A percentile compares a stretch with the other conserved stretches of the same genome.
Conservation (phyloP, 1,140 invertebrate genomes). For the Achroia grisella region DNA sequence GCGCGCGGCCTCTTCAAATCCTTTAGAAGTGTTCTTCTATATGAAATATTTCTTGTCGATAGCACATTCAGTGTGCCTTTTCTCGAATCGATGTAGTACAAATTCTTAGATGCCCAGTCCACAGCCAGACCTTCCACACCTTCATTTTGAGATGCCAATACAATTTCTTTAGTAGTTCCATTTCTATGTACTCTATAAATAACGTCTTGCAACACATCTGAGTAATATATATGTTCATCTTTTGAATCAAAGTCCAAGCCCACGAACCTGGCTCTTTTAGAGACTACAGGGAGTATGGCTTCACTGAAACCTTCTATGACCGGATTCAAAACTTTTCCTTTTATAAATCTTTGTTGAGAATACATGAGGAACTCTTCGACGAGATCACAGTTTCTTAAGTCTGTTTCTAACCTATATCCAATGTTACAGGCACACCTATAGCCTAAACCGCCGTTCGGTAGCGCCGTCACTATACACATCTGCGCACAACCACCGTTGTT, state of each 20-base stretch:
- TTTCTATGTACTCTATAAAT: slow-evolving; percentile 94
- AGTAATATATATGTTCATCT: slow-evolving; percentile 96
- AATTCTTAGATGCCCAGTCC: slow-evolving; percentile 97
- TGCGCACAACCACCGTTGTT: slow-evolving; percentile 96
- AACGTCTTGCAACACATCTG: slow-evolving; percentile 96
- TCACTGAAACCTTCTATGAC: slow-evolving; percentile 94
- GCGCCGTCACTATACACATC: slow-evolving; percentile 94
- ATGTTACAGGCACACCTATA: slow-evolving; percentile 96
- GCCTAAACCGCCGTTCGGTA: slow-evolving; percentile 84
- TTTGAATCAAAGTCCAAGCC: slow-evolving; percentile 97
- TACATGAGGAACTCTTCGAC: slow-evolving; percentile 97
- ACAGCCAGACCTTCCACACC: slow-evolving; percentile 97
- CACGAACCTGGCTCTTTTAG: slow-evolving; percentile 93
- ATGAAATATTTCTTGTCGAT: slow-evolving; percentile 88
- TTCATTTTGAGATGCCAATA: slow-evolving; percentile 96
- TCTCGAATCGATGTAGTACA: slow-evolving; percentile 98
- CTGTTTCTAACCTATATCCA: slow-evolving; percentile 85
- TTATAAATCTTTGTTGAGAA: slow-evolving; percentile 97
- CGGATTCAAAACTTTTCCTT: slow-evolving; percentile 93
- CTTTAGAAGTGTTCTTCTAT: slow-evolving; percentile 88
- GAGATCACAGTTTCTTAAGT: slow-evolving; percentile 88
- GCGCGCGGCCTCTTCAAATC: slow-evolving; percentile 94
- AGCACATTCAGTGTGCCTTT: slow-evolving; percentile 97
- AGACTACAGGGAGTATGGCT: slow-evolving; percentile 93
- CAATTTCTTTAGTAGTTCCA: slow-evolving; percentile 92